Conservation (phyloP, 2,888 invertebrate genomes). For the Nasonovia ribisnigri region DNA sequence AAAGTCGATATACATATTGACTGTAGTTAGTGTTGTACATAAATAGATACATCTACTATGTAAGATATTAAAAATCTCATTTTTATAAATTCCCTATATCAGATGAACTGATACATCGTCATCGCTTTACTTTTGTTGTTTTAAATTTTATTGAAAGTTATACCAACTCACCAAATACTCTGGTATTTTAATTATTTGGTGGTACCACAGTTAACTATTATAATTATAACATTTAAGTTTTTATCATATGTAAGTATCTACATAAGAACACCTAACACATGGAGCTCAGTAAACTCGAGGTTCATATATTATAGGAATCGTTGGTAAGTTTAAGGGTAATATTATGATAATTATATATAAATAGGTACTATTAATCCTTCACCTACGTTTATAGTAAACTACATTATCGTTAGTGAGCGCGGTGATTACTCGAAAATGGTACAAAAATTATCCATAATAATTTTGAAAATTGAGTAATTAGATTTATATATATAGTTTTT, state of each 20-base stretch:
- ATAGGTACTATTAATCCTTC: background rate
- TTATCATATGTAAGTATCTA: background rate
- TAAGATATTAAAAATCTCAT: background rate
- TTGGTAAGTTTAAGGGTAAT: background rate
- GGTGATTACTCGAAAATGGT: background rate
- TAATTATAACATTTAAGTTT: background rate
- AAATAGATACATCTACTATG: background rate
- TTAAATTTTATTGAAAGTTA: background rate
- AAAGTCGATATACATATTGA: background rate
- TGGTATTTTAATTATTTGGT: background rate
- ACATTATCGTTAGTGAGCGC: background rate
- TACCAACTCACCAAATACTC: background rate
- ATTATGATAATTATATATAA: background rate
- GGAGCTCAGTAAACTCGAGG: background rate
- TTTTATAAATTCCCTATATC: background rate
- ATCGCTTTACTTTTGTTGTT: background rate
- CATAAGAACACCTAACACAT: background rate
- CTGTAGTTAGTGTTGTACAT: background rate
- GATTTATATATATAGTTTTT: background rate
- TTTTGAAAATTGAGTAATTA: background rate
- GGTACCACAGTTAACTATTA: too few relatives aligned
- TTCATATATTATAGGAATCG: background rate
- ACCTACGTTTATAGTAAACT: background rate
- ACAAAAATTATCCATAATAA: background rate
- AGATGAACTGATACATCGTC: background rate